Conservation (phyloP, 2,113 vertebrate genomes). For the Vimba vimba region DNA sequence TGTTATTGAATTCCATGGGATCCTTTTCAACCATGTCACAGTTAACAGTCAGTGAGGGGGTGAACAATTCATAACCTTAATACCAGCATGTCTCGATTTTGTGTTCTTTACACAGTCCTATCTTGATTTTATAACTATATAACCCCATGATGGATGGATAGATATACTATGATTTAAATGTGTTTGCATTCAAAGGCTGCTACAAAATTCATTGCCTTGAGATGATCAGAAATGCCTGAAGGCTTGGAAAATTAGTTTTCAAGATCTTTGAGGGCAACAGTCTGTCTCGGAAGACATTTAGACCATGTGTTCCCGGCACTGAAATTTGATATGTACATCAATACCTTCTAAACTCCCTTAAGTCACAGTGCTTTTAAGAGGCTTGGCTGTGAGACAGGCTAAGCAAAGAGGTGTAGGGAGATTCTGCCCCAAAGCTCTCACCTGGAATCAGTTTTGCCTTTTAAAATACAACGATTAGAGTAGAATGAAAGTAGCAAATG, state of each 20-base stretch:
- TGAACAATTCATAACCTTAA: slow-evolving; percentile 19
- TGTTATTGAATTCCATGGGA: slow-evolving; percentile 58
- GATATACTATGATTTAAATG: slow-evolving; percentile 4
- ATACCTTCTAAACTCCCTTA: background rate
- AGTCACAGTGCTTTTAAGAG: slow-evolving; percentile 17
- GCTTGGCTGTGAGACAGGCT: slow-evolving; percentile 31
- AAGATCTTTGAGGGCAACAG: background rate
- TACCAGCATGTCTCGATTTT: background rate
- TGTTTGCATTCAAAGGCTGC: slow-evolving; percentile 29
- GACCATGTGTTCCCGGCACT: background rate
- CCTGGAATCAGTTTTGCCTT: slow-evolving; percentile 40
- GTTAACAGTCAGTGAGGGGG: slow-evolving; percentile 36
- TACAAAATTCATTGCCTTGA: slow-evolving; percentile 30
- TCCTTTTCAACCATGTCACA: slow-evolving; percentile 53
- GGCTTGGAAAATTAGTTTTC: background rate
- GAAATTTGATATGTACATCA: background rate
- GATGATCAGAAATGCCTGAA: slow-evolving; percentile 46
- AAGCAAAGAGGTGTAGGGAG: slow-evolving; percentile 17
- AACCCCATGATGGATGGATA: background rate
- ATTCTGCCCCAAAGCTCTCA: slow-evolving; percentile 8
- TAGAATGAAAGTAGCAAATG: slow-evolving; percentile 39
- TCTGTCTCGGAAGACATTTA: background rate
- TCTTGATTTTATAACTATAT: background rate
- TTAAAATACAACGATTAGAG: slow-evolving; percentile 42
- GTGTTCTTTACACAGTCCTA: background rate